Evolutionary conservation across 2,888 invertebrate genomes (phyloP), one percentile per base, ranked within the genome.

Genomic region (Aethes cnicana): DNA sequence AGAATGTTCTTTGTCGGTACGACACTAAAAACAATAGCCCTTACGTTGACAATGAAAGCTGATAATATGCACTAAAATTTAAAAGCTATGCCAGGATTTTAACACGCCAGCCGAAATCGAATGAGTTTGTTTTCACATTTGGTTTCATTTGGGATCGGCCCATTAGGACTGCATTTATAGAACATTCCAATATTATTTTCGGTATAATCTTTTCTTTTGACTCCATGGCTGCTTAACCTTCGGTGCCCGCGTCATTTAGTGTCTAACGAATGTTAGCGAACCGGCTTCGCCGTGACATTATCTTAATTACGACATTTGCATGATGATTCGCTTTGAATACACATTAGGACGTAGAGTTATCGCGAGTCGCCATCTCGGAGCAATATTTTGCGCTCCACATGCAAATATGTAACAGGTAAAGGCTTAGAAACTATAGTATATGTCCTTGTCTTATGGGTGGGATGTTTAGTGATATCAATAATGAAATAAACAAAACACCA

Each of bases 241-340:
- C 23, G 30, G 23, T 48, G 47, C 36, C 52, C 49, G 50, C 49
- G 52, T 59, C 58, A 59, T 56, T 62, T 55, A 56, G 47, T 56
- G 37, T 48, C 17, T 56, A 46, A 47, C 50, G 35, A 55, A 56
- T 55, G 57, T 49, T 55, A 54, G 49, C 58, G 63, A 79, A 79
- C 77, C 73, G 69, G 76, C 71, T 68, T 25, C 44, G 55, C 52
- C 37, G 56, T 57, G 67, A 67, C 68, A 75, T 72, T 71, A 81
- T 81, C 75, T 76, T 76, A 79, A 83, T 84, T 69, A 74, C 67
- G 67, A 73, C 72, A 84, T 84, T 81, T 78, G 72, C 75, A 77
- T 81, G 69, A 76, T 74, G 71, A 74, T 80, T 68, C 63, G 70
- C 65, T 68, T 69, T 69, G 72, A 72, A 76, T 74, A 73, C 67